phyloP scores from a whole-genome alignment of 1,140 invertebrate species.

The Drosophila teissieri region DNA sequence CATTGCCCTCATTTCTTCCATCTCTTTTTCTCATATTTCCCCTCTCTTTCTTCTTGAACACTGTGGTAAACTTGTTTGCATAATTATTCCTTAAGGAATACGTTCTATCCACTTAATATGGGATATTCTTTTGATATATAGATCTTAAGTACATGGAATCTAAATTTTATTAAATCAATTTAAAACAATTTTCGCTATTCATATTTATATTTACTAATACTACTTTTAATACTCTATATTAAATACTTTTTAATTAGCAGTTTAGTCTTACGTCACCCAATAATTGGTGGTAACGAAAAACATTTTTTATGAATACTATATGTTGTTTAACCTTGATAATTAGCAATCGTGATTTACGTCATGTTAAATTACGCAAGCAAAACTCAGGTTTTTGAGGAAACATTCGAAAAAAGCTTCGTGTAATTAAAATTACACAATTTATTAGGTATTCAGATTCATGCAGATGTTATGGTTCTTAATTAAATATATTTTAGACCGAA shows the following conservation, averaged over 20 bases:
- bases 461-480: not conserved
- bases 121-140: too few species aligned
- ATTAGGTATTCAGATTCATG: not conserved
- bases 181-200: too few species aligned
- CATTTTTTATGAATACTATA: slow-evolving; percentile 19
- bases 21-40: not conserved
- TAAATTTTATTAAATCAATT: too few species aligned
- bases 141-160: too few species aligned
- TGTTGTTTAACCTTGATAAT: slow-evolving; percentile 1
- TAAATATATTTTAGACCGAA: not conserved
- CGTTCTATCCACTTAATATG: too few species aligned
- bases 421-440: slow-evolving; percentile 13
- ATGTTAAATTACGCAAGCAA: slow-evolving; percentile 17
- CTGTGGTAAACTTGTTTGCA: slow-evolving; percentile 11
- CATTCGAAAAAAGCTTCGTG: not conserved
- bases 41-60: not conserved
- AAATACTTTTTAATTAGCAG: slow-evolving; percentile 13
- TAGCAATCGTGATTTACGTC: slow-evolving; percentile 12
- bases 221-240: too few species aligned
- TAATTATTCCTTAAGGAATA: not conserved
- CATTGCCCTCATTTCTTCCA: not conserved
- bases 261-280: not conserved
- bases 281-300: slow-evolving; percentile 8
- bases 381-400: slow-evolving; percentile 9
- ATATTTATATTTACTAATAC: too few species aligned